phyloP scores from a whole-genome alignment of 2,113 vertebrate genomes.

The Tetrax tetrax region DNA sequence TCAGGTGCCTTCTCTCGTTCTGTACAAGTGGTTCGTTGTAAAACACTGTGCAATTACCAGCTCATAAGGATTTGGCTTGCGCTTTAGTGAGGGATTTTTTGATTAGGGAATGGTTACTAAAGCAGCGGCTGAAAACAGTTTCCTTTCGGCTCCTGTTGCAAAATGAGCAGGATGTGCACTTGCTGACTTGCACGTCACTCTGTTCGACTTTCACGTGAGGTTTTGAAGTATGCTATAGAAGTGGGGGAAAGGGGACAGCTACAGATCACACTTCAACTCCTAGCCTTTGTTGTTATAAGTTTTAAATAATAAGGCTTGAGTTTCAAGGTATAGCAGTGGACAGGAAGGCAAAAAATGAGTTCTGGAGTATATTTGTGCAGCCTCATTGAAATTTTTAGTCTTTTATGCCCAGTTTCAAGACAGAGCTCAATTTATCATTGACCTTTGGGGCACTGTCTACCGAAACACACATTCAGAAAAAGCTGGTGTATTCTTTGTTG shows the following conservation, averaged over 20 bases:
- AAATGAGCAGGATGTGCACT: conserved; percentile 38
- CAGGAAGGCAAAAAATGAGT: background rate
- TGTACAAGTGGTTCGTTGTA: too few species aligned
- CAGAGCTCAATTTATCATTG: fast-evolving
- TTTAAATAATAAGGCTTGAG: background rate
- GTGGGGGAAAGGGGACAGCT: background rate
- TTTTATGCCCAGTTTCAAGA: background rate
- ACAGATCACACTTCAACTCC: background rate
- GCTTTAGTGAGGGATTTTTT: background rate
- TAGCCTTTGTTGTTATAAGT: background rate
- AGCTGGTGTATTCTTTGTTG: background rate
- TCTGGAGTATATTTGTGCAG: background rate
- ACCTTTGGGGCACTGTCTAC: background rate
- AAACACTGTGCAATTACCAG: background rate
- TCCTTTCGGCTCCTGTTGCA: conserved; percentile 23
- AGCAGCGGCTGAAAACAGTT: background rate
- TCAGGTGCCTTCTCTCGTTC: background rate
- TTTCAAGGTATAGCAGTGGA: background rate
- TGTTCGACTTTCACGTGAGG: background rate
- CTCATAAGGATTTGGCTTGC: background rate
- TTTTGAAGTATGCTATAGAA: background rate
- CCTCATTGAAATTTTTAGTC: background rate
- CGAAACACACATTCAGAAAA: background rate
- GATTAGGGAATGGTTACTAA: background rate
- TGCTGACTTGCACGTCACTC: background rate